Evolutionary conservation across 2,888 invertebrate genomes (phyloP), one percentile per base, ranked within the genome.

Genomic region (Matsumyia berberina): DNA sequence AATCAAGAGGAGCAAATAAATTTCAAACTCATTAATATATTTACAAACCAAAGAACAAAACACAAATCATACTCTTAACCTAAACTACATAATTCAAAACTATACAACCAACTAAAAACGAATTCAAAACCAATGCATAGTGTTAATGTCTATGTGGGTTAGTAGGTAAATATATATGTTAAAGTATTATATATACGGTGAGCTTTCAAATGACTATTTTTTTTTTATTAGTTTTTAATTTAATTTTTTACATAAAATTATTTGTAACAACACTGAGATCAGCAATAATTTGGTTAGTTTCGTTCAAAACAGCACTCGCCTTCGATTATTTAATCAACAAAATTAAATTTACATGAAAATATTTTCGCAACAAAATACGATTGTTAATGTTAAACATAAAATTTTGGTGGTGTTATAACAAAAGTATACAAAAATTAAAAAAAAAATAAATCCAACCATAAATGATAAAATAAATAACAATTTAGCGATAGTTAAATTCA

Each of bases 201-300:
- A 83, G 82, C 19, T 77, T 24, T 53, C 11, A 53, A 64, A 62
- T 62, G 60, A 11, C 42, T 70, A 37, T 37, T 42, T 19, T 74
- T 19, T 62, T 39, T 53, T 72, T n/a, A n/a, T n/a, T n/a, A n/a
- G n/a, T 64, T 70, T 42, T 51, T 24, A 24, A 24, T n/a, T 60
- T 86, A 58, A 33, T 39, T 42, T 86, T 88, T 90, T 89, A 91
- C 90, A 91, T 91, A 88, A 91, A 91, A 89, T 91, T 91, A 88
- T 91, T 91, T 86, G 91, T 91, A 88, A 91, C 90, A 88, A 90
- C 89, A 88, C 89, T 90, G 74, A 91, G 89, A 87, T 91, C 90
- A 77, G 90, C 89, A 86, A 91, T 90, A 86, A 91, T 89, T 88
- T 90, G 91, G 89, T 91, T 90, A 87, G 90, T 90, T 89, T 91